phyloP scores from a whole-genome alignment of 2,113 vertebrate genomes.

The Hemibates koningsi region DNA sequence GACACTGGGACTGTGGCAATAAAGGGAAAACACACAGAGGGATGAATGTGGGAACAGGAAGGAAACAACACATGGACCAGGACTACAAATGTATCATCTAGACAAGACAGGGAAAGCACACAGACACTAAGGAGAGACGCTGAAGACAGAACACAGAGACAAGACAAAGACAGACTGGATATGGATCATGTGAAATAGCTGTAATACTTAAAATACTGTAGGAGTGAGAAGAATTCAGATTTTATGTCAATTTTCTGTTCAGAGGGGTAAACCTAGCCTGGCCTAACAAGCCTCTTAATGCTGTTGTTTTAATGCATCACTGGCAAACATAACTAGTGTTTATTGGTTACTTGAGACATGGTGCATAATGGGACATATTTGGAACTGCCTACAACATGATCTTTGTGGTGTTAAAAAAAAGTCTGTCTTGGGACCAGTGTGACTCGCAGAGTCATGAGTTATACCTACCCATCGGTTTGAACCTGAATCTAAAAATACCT shows the following conservation, averaged over 20 bases:
- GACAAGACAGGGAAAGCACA: neutral
- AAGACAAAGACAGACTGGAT: neutral
- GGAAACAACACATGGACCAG: neutral
- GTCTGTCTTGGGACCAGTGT: neutral
- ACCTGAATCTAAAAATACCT: neutral
- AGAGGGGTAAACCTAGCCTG: neutral
- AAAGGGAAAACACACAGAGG: neutral
- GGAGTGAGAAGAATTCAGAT: neutral
- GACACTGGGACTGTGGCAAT: neutral
- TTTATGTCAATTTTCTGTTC: neutral
- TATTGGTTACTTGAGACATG: conserved; percentile 48
- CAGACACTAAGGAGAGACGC: neutral
- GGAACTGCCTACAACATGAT: neutral
- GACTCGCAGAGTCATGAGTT: neutral
- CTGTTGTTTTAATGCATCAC: neutral
- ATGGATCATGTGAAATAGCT: neutral
- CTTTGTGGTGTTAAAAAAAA: neutral
- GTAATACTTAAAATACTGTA: neutral
- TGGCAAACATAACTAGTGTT: conserved; percentile 32
- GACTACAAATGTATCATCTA: neutral
- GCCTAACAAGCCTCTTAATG: neutral
- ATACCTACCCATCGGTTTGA: neutral
- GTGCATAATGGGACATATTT: conserved; percentile 6
- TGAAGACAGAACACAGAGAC: neutral
- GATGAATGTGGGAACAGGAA: neutral